A percentile compares a stretch with the other conserved stretches of the same genome.
Evolutionary conservation across 2,797 vertebrate species (phyloP).

Genomic region (Vespertilio murinus): DNA sequence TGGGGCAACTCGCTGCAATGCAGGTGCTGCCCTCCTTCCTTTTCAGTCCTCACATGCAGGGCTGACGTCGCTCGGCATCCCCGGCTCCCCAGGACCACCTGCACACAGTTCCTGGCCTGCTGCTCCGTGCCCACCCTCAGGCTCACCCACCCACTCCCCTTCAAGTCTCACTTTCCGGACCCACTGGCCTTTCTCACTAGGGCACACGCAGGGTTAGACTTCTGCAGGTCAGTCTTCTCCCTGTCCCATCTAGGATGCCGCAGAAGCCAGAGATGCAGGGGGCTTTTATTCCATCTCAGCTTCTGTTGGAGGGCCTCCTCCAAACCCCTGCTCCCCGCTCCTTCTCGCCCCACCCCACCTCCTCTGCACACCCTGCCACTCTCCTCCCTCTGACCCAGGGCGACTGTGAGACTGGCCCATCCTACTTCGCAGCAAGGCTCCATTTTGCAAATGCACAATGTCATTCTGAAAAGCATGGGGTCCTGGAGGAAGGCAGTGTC

Average conservation of each 20-base stretch:
- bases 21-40: neutral
- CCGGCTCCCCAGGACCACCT: neutral
- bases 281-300: neutral
- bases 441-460: neutral
- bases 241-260: rapidly evolving
- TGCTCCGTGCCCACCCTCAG: neutral
- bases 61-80: neutral
- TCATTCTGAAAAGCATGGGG: neutral
- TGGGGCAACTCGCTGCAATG: neutral
- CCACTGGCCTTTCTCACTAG: no score
- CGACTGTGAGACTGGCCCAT: no score
- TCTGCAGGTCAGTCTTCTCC: neutral
- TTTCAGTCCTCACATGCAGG: rapidly evolving
- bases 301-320: neutral
- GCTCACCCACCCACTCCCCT: rapidly evolving
- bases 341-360: no score
- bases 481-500: neutral
- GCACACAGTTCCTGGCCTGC: neutral
- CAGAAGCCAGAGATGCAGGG: neutral
- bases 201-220: rapidly evolving
- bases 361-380: no score
- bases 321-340: no score
- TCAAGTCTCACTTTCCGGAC: neutral
- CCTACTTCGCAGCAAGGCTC: neutral
- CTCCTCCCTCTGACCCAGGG: neutral